Conservation (phyloP, 2,113 vertebrate species). For the Astatoreochromis straeleni region DNA sequence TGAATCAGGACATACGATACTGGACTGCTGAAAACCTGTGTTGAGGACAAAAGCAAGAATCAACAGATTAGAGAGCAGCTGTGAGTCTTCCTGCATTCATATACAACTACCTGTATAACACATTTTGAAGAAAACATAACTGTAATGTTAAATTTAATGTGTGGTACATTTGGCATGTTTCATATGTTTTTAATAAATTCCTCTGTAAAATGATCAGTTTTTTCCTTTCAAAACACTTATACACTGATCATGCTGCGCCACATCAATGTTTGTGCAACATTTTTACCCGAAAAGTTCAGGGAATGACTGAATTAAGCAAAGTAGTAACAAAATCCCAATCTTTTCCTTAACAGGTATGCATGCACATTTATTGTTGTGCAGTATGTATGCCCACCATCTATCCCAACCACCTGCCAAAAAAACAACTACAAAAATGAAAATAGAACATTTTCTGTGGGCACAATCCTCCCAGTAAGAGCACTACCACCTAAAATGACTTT, state of each 20-base stretch:
- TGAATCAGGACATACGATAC: neutral
- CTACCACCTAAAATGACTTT: neutral
- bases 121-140: neutral
- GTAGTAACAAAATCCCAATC: neutral
- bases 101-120: neutral
- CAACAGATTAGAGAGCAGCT: neutral
- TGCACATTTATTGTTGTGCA: neutral
- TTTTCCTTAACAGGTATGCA: neutral
- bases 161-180: neutral
- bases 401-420: neutral
- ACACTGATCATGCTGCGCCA: neutral
- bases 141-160: neutral
- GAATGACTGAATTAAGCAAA: neutral
- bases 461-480: neutral
- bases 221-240: neutral
- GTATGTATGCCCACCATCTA: neutral
- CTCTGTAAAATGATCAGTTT: neutral
- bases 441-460: neutral
- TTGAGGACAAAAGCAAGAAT: neutral
- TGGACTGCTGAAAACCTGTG: neutral
- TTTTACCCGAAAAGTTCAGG: rapidly evolving
- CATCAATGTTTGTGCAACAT: neutral
- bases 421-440: neutral
- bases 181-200: neutral
- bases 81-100: neutral